phyloP scores from a whole-genome alignment of 2,797 vertebrate species.

The Danio choprae region DNA sequence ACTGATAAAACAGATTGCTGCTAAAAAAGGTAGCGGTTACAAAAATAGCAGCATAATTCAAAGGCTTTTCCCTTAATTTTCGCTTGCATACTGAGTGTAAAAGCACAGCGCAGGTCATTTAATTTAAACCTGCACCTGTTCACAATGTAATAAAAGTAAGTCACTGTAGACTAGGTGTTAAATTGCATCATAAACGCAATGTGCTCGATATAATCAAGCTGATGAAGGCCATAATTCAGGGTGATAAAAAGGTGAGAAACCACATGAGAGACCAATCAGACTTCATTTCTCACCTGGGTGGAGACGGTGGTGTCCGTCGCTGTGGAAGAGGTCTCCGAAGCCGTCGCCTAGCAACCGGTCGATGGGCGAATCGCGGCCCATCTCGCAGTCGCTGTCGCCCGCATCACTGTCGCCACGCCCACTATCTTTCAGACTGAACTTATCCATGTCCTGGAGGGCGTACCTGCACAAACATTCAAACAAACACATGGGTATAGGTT shows the following conservation, averaged over 20 bases:
- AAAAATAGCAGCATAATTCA: constrained; percentile 5
- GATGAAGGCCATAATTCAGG: constrained; percentile 42
- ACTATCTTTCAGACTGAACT: constrained; percentile 99
- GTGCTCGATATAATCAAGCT: constrained; percentile 29
- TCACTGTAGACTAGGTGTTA: constrained; percentile 3
- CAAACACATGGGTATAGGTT: constrained; percentile 42
- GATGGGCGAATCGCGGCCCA: constrained; percentile 98
- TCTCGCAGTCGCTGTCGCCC: constrained; percentile 98
- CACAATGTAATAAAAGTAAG: constrained; percentile 12
- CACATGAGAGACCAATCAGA: not conserved
- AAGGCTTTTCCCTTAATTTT: constrained; percentile 18
- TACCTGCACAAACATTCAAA: constrained; percentile 80
- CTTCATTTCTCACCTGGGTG: constrained; percentile 87
- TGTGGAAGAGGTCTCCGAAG: constrained; percentile 97
- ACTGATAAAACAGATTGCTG: constrained; percentile 9
- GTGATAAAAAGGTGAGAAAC: constrained; percentile 34
- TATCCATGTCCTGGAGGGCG: constrained; percentile 99
- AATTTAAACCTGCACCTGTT: constrained; percentile 7
- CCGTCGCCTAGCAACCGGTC: constrained; percentile 97
- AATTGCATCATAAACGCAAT: constrained; percentile 22
- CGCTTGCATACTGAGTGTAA: not conserved
- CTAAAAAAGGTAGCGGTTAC: constrained; percentile 5
- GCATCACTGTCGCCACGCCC: constrained; percentile 98
- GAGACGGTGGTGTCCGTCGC: constrained; percentile 91
- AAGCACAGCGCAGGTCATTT: constrained; percentile 4